phyloP scores from a whole-genome alignment of 2,888 invertebrate genomes.

The Drosophila conformis region DNA sequence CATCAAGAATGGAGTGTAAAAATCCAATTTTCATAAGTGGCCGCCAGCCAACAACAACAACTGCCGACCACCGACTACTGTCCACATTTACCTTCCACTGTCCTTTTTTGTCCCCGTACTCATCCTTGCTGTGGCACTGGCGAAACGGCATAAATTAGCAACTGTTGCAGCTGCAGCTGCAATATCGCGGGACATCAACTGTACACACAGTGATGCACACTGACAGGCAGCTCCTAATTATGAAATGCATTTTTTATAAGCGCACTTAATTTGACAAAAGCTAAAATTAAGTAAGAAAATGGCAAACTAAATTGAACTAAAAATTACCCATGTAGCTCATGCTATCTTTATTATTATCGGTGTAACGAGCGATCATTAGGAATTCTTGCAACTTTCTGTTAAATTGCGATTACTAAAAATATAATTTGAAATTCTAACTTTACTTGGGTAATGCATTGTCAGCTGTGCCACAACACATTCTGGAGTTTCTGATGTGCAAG shows the following conservation, averaged over 20 bases:
- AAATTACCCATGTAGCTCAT: neutral
- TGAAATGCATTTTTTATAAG: conserved; percentile 68
- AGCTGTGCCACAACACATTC: neutral
- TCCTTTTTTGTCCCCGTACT: conserved; percentile 33
- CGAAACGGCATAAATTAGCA: conserved; percentile 74
- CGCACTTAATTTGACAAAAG: conserved; percentile 61
- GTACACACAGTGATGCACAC: conserved; percentile 10
- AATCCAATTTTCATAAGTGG: conserved; percentile 80
- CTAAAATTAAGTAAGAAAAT: neutral
- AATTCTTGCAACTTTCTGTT: neutral
- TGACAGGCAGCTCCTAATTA: conserved; percentile 64
- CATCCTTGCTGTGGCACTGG: conserved; percentile 40
- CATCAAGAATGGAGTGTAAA: conserved; percentile 79
- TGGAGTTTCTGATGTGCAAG: conserved; percentile 7
- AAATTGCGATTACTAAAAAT: neutral
- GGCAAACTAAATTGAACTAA: conserved; percentile 1
- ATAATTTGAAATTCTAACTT: neutral
- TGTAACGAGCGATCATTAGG: neutral
- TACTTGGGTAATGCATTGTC: neutral
- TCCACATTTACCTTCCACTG: conserved; percentile 30
- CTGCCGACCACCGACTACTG: conserved; percentile 46
- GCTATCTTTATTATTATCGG: neutral
- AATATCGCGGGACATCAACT: conserved; percentile 9
- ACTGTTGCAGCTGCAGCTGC: conserved; percentile 66
- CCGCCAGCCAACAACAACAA: conserved; percentile 34